Evolutionary conservation across 2,888 invertebrate genomes (phyloP).

Genomic region (Apomyelois bistriatella): DNA sequence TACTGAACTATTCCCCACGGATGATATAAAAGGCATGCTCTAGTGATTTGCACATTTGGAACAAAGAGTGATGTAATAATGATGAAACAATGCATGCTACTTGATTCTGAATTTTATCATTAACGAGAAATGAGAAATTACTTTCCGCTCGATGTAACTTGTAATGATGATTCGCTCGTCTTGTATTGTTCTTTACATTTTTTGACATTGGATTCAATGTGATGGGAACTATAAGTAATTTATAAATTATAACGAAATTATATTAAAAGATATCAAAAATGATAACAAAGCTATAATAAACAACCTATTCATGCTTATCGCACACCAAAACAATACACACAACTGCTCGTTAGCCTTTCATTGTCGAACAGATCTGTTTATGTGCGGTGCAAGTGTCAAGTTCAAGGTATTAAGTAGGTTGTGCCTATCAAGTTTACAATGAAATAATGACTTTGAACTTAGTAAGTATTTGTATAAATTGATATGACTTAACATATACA

Average conservation of each 20-base stretch:
- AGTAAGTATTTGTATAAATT: too few species aligned
- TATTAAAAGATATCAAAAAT: background rate
- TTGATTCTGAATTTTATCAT: background rate
- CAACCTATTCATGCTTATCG: background rate
- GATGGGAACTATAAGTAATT: background rate
- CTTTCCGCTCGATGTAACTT: conserved; percentile 4
- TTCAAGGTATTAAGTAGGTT: conserved; percentile 3
- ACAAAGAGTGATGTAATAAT: conserved; percentile 8
- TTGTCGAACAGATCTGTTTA: conserved; percentile 12
- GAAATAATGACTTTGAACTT: background rate
- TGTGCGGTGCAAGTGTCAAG: conserved; percentile 3
- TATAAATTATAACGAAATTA: background rate
- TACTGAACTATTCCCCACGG: background rate
- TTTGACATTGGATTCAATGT: background rate
- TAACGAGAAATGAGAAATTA: background rate
- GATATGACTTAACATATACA: too few species aligned
- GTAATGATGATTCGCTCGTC: background rate
- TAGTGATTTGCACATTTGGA: conserved; percentile 6
- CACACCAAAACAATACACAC: background rate
- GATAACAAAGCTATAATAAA: background rate
- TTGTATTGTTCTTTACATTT: background rate
- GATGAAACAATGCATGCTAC: background rate
- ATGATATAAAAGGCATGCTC: conserved; percentile 9
- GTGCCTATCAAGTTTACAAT: background rate
- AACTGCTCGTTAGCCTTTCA: conserved; percentile 9